Evolutionary conservation across 2,113 vertebrate genomes (phyloP).

Genomic region (Aptenodytes patagonicus): DNA sequence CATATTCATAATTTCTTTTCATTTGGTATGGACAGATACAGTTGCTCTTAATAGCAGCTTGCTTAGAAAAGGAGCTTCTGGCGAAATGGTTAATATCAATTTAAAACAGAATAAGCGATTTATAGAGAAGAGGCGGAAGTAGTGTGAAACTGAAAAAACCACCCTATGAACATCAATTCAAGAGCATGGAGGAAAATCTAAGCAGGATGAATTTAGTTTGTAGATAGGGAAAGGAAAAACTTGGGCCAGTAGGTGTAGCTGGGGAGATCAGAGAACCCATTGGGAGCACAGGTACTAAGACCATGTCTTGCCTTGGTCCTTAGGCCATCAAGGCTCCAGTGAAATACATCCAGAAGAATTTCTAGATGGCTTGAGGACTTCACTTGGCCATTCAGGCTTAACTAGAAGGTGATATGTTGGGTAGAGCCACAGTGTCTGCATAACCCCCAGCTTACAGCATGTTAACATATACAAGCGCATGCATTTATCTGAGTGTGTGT

Average conservation of each 20-base stretch:
- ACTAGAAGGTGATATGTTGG: not conserved
- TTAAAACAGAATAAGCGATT: not conserved
- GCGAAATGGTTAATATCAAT: not conserved
- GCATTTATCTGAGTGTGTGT: fast-evolving
- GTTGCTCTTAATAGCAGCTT: not conserved
- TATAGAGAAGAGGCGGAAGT: not conserved
- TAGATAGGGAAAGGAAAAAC: not conserved
- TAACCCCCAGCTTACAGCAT: not conserved
- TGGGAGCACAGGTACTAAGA: not conserved
- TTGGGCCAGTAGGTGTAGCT: not conserved
- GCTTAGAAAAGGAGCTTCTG: not conserved
- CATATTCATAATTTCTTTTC: conserved; percentile 5
- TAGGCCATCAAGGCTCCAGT: not conserved
- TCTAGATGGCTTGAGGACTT: not conserved
- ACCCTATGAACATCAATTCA: not conserved
- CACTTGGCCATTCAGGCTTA: not conserved
- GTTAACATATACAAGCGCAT: fast-evolving
- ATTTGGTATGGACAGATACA: not conserved
- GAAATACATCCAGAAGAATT: not conserved
- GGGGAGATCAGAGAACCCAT: not conserved
- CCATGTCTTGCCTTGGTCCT: fast-evolving
- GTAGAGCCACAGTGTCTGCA: not conserved
- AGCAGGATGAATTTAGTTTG: not conserved
- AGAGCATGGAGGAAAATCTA: not conserved
- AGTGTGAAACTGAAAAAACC: not conserved